phyloP scores from a whole-genome alignment of 2,113 vertebrate species.

The Clarias gariepinus region DNA sequence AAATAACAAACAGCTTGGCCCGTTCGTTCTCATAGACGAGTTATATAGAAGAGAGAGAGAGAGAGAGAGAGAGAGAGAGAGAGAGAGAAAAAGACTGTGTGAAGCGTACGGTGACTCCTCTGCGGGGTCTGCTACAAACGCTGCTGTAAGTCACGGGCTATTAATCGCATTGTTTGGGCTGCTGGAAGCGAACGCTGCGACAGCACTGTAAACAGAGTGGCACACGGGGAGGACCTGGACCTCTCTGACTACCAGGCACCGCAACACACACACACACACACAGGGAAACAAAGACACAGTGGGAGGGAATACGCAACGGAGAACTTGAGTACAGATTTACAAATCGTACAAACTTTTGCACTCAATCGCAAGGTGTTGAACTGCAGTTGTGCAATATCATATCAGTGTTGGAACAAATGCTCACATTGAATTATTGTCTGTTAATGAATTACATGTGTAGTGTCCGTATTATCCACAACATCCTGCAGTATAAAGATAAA shows the following conservation, averaged over 20 bases:
- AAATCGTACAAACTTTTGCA: background rate
- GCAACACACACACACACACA: slow-evolving; percentile 21
- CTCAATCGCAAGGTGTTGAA: background rate
- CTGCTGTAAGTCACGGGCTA: slow-evolving; percentile 73
- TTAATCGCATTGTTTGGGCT: slow-evolving; percentile 75
- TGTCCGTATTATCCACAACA: background rate
- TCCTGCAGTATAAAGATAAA: background rate
- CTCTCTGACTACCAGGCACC: slow-evolving; percentile 32
- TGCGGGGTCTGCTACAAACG: slow-evolving; percentile 66
- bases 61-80: slow-evolving; percentile 13
- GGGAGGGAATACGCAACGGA: background rate
- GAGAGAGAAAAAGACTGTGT: no score
- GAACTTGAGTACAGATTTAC: no score
- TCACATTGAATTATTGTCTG: no score
- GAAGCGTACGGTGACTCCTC: slow-evolving; percentile 54
- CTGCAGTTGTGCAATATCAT: background rate
- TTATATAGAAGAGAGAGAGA: background rate
- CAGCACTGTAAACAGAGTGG: slow-evolving; percentile 49
- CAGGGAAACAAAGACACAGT: background rate
- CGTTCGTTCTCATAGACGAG: slow-evolving; percentile 9
- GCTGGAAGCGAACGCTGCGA: slow-evolving; percentile 46
- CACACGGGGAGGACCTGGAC: slow-evolving; percentile 63
- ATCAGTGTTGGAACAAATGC: background rate
- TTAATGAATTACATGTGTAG: no score
- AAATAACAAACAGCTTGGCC: slow-evolving; percentile 39